Conservation (phyloP, 2,888 invertebrate species). For the Chesias legatella region DNA sequence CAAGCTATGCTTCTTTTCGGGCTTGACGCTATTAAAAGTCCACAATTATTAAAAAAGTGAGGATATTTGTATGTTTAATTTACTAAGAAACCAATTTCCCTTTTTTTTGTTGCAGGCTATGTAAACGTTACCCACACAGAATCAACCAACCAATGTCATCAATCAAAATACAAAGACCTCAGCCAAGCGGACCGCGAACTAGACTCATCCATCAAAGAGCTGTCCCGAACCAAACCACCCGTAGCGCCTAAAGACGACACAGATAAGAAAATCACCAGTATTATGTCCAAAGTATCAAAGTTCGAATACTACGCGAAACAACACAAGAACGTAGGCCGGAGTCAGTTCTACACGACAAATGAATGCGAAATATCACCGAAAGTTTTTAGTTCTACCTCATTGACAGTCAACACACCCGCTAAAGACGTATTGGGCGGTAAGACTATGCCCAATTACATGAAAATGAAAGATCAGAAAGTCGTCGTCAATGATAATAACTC, state of each 20-base stretch:
- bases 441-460: conserved; percentile 81
- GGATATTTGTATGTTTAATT: no score
- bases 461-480: conserved; percentile 48
- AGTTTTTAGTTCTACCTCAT: conserved; percentile 88
- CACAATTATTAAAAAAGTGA: not conserved
- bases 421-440: conserved; percentile 88
- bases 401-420: conserved; percentile 90
- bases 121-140: conserved; percentile 44
- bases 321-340: conserved; percentile 73
- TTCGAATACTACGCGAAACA: conserved; percentile 88
- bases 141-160: conserved; percentile 56
- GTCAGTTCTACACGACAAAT: conserved; percentile 66
- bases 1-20: no score
- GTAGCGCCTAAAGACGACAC: conserved; percentile 81
- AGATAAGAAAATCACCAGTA: conserved; percentile 70
- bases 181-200: conserved; percentile 67
- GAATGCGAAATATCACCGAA: conserved; percentile 83
- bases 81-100: no score
- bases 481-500: conserved; percentile 53
- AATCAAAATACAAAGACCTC: conserved; percentile 65
- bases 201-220: conserved; percentile 68
- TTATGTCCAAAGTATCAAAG: conserved; percentile 88
- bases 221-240: conserved; percentile 83
- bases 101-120: conserved; percentile 50
- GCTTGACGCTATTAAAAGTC: no score